These are phyloP conservation scores for Bubo scandiacus DNA, from an alignment of 2,113 vertebrate species.

Conservation along the genomic window DNA sequence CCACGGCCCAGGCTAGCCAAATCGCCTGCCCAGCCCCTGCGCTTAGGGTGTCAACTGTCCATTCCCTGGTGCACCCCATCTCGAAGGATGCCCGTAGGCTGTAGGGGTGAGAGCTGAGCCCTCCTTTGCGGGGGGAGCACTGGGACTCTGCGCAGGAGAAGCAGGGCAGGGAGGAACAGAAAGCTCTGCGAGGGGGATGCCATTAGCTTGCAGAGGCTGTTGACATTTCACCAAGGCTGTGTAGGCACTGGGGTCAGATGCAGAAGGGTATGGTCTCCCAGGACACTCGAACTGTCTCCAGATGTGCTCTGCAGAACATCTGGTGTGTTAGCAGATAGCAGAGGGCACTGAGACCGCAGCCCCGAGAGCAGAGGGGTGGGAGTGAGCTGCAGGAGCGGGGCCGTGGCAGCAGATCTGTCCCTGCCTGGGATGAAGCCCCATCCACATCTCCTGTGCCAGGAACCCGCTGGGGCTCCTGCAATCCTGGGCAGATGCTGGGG, in stretches of 20 bases:
- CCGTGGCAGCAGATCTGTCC: background rate
- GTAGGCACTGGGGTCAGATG: background rate
- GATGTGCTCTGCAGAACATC: background rate
- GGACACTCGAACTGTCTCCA: background rate
- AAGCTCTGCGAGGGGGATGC: background rate
- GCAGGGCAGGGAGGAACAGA: background rate
- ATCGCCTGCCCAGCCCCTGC: background rate
- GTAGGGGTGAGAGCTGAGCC: background rate
- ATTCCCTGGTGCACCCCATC: background rate
- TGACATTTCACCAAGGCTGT: background rate
- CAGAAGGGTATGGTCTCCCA: background rate
- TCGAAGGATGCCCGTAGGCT: rapidly evolving
- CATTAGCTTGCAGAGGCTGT: rapidly evolving
- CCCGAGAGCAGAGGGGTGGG: background rate
- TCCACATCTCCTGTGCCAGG: background rate
- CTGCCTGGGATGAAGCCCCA: background rate
- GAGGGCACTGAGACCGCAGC: rapidly evolving
- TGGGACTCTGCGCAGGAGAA: background rate
- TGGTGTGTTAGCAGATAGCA: background rate
- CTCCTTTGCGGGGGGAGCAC: rapidly evolving
- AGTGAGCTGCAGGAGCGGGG: background rate
- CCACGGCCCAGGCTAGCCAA: background rate
- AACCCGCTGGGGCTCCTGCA: background rate
- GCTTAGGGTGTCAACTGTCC: rapidly evolving
- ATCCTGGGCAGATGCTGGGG: background rate